phyloP scores from a whole-genome alignment of 2,113 vertebrate species.

The Gymnocephalus cernua region DNA sequence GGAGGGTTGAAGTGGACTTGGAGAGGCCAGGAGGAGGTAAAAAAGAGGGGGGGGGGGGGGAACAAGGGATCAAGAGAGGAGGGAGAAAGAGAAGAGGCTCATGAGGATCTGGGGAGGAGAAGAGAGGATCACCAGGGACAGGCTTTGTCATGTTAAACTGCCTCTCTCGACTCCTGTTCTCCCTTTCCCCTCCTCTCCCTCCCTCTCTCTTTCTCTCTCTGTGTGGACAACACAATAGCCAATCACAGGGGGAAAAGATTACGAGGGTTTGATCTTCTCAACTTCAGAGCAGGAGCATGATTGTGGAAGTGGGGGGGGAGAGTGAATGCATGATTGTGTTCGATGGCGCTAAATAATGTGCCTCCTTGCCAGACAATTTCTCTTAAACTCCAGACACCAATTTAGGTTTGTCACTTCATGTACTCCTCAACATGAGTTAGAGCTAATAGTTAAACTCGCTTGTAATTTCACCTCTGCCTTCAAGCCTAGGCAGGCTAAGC shows the following conservation, averaged over 20 bases:
- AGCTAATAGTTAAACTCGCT: slow-evolving; percentile 61
- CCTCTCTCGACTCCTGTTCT: slow-evolving; percentile 60
- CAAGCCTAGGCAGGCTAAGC: slow-evolving; percentile 57
- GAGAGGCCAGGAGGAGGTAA: slow-evolving; percentile 51
- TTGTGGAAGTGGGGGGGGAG: slow-evolving; percentile 63
- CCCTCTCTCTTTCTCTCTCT: slow-evolving; percentile 33
- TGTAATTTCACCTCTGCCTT: slow-evolving; percentile 57
- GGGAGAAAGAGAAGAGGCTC: slow-evolving; percentile 59
- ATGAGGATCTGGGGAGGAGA: slow-evolving; percentile 63
- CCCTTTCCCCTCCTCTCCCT: slow-evolving; percentile 24
- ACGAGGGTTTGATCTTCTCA: slow-evolving; percentile 77
- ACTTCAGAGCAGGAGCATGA: slow-evolving; percentile 63
- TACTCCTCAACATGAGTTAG: slow-evolving; percentile 59
- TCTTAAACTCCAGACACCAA: slow-evolving; percentile 31
- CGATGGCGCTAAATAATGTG: slow-evolving; percentile 48
- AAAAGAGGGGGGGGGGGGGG: not conserved
- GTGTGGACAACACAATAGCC: slow-evolving; percentile 73
- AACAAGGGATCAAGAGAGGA: slow-evolving; percentile 70
- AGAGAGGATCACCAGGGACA: slow-evolving; percentile 71
- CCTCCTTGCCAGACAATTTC: slow-evolving; percentile 21
- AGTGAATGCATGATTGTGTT: slow-evolving; percentile 38
- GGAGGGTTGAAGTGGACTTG: slow-evolving; percentile 70
- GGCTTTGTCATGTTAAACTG: slow-evolving; percentile 84
- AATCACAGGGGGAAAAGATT: slow-evolving; percentile 77
- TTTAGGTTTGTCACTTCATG: slow-evolving; percentile 48